These are phyloP conservation scores for Eremobia ochroleuca DNA, from an alignment of 2,888 invertebrate genomes.

Conservation along the genomic window DNA sequence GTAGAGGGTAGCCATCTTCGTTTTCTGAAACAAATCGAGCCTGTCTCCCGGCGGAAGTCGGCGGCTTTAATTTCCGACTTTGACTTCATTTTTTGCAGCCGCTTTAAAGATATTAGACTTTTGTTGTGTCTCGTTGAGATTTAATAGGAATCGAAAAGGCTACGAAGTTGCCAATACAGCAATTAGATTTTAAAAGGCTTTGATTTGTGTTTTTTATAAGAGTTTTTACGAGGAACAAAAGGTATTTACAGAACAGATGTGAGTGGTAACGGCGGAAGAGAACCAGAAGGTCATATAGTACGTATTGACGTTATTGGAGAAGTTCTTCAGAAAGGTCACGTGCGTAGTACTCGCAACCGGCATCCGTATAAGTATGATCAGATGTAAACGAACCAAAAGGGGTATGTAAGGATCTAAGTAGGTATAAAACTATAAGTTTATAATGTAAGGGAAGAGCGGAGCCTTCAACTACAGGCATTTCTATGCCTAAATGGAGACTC, in stretches of 20 bases:
- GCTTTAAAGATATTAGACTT: conserved; percentile 68
- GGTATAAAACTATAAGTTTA: too few relatives aligned
- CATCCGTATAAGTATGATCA: too few relatives aligned
- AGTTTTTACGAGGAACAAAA: neutral
- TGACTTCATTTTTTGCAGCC: conserved; percentile 69
- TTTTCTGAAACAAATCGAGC: conserved; percentile 77
- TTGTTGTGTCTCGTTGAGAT: conserved; percentile 59
- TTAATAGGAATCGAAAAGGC: conserved; percentile 48
- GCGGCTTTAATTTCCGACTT: conserved; percentile 79
- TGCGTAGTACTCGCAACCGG: too few relatives aligned
- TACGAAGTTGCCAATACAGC: conserved; percentile 32
- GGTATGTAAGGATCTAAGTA: too few relatives aligned
- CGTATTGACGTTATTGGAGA: too few relatives aligned
- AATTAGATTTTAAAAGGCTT: conserved; percentile 36
- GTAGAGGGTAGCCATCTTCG: conserved; percentile 54
- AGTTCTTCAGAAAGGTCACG: too few relatives aligned
- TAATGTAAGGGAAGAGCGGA: too few relatives aligned
- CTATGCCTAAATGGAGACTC: too few relatives aligned
- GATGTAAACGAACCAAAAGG: too few relatives aligned
- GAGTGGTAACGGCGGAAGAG: too few relatives aligned
- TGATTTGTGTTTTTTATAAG: conserved; percentile 19
- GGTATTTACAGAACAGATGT: neutral
- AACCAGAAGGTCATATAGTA: too few relatives aligned
- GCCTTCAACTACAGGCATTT: too few relatives aligned
- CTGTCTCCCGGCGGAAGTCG: conserved; percentile 73